Conservation (phyloP, 2,113 vertebrate genomes). For the Corythornis vintsioides region DNA sequence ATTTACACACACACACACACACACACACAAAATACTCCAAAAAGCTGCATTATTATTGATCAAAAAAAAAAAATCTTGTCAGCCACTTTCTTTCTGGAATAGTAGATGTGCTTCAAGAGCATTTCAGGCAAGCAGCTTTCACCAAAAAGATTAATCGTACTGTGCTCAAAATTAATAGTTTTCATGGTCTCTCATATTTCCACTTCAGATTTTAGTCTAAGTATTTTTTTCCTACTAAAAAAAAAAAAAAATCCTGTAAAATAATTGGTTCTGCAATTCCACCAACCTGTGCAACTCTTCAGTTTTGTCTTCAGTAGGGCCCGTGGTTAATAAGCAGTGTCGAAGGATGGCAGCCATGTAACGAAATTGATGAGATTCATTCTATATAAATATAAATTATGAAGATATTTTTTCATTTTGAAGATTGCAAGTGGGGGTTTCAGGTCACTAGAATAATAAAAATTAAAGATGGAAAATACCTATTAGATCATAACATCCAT, state of each 20-base stretch:
- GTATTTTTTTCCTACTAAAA: too few species aligned
- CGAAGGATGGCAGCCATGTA: slow-evolving; percentile 91
- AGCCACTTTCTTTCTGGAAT: neutral
- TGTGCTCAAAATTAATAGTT: neutral
- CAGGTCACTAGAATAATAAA: slow-evolving; percentile 66
- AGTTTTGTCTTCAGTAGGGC: slow-evolving; percentile 93
- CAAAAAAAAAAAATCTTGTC: neutral
- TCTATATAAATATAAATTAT: slow-evolving; percentile 80
- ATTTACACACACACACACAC: neutral
- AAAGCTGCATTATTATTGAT: neutral
- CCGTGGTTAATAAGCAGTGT: slow-evolving; percentile 90
- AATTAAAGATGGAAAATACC: slow-evolving; percentile 67
- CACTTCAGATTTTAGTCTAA: neutral
- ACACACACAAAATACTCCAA: neutral
- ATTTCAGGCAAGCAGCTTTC: neutral
- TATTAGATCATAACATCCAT: slow-evolving; percentile 56
- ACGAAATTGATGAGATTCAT: slow-evolving; percentile 90
- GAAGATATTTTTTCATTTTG: slow-evolving; percentile 68
- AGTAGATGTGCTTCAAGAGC: neutral
- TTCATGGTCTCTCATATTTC: neutral
- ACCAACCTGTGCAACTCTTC: slow-evolving; percentile 96
- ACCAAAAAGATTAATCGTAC: neutral
- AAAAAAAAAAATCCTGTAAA: neutral
- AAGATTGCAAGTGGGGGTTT: slow-evolving; percentile 53
- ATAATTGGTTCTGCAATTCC: neutral